phyloP scores from a whole-genome alignment of 1,140 invertebrate genomes.

The Ceratosolen fusciceps region DNA sequence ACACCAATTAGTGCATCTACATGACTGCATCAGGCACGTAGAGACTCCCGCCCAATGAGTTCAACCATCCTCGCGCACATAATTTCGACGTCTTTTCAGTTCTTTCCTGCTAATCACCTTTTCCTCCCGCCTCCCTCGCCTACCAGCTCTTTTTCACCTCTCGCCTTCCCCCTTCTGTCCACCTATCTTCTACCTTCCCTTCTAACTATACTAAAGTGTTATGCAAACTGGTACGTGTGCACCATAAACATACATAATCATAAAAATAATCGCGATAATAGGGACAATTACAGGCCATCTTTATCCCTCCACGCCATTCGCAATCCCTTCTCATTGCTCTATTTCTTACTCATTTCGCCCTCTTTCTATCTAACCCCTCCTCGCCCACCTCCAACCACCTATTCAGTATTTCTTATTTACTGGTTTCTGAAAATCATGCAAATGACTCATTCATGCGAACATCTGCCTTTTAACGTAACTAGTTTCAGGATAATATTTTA shows the following conservation, averaged over 20 bases:
- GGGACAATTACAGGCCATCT: constrained; percentile 22
- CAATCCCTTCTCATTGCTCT: neutral
- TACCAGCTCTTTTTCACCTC: neutral
- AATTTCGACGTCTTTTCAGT: constrained; percentile 43
- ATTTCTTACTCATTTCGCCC: neutral
- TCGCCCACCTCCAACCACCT: too few species aligned
- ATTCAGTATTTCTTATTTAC: neutral
- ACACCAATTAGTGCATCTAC: constrained; percentile 67
- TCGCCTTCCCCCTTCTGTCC: neutral
- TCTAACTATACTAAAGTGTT: neutral
- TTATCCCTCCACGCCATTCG: neutral
- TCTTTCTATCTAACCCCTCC: neutral
- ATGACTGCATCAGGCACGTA: constrained; percentile 24
- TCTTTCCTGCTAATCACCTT: constrained; percentile 41
- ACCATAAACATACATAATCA: constrained; percentile 6
- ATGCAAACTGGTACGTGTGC: neutral
- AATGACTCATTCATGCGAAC: neutral
- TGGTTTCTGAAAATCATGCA: neutral
- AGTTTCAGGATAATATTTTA: too few species aligned
- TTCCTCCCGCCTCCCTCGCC: neutral
- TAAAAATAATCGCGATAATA: constrained; percentile 38
- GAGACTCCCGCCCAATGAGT: neutral
- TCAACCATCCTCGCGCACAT: neutral
- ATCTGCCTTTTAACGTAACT: neutral
- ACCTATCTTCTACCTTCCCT: neutral